These are phyloP conservation scores for Trichonephila inaurata DNA, from an alignment of 1,140 invertebrate genomes.

Conservation along the genomic window DNA sequence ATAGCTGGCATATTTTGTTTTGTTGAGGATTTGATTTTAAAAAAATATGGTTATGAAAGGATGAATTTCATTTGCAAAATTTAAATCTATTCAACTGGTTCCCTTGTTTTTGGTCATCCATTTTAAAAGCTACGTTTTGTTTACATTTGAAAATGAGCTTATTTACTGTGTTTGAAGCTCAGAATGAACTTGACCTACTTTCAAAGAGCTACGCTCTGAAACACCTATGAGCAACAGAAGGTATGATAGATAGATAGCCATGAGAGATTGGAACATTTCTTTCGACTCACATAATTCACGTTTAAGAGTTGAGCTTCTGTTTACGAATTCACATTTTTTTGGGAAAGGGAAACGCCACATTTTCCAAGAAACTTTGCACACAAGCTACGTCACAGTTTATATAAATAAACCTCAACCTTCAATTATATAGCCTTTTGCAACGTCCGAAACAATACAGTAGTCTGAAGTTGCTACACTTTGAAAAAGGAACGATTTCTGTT, in stretches of 20 bases:
- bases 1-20: too few species aligned
- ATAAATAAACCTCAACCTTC: conserved; percentile 32
- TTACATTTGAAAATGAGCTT: too few species aligned
- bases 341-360: not conserved
- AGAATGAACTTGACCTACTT: too few species aligned
- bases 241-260: not conserved
- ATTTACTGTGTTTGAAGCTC: too few species aligned
- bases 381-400: not conserved
- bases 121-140: too few species aligned
- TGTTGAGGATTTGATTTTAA: too few species aligned
- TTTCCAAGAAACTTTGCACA: not conserved
- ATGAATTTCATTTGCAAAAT: too few species aligned
- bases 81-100: too few species aligned
- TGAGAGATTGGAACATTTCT: not conserved
- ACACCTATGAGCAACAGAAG: not conserved
- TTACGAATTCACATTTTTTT: not conserved
- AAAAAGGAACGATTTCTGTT: not conserved
- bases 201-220: not conserved
- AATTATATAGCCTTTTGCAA: not conserved
- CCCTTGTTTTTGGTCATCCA: too few species aligned
- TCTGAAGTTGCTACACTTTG: not conserved
- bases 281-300: not conserved
- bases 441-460: not conserved
- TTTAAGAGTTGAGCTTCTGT: not conserved
- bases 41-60: too few species aligned